These are phyloP conservation scores for Nyctibius grandis DNA, from an alignment of 2,797 vertebrate species.

Conservation along the genomic window DNA sequence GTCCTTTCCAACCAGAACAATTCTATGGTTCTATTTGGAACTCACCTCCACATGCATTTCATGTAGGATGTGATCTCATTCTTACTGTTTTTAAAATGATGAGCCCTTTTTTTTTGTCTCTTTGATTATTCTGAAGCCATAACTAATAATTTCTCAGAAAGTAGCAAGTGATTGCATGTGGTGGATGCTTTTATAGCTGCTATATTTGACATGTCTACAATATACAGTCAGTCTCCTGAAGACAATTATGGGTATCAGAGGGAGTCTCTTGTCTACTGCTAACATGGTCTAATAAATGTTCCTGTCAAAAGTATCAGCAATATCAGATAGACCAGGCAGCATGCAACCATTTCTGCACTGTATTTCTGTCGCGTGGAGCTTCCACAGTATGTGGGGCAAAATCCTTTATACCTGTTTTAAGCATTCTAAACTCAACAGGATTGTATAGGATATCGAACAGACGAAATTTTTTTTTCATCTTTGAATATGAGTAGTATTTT, in stretches of 20 bases:
- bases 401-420: neutral
- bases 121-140: neutral
- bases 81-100: neutral
- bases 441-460: neutral
- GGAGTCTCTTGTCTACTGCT: neutral
- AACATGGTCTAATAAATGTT: slow-evolving; percentile 3
- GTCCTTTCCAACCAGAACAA: too few species aligned
- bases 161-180: neutral
- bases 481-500: neutral
- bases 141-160: neutral
- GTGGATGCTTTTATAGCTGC: neutral
- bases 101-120: neutral
- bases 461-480: neutral
- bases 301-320: neutral
- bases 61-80: neutral
- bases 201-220: neutral
- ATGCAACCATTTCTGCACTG: neutral
- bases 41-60: neutral
- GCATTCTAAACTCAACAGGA: neutral
- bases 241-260: neutral
- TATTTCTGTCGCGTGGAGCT: neutral
- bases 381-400: neutral
- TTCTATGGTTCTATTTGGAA: too few species aligned
- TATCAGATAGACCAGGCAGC: neutral
- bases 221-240: neutral